Base-by-base conservation (phyloP, 2,888 invertebrate species). In the Pecten maximus region DNA sequence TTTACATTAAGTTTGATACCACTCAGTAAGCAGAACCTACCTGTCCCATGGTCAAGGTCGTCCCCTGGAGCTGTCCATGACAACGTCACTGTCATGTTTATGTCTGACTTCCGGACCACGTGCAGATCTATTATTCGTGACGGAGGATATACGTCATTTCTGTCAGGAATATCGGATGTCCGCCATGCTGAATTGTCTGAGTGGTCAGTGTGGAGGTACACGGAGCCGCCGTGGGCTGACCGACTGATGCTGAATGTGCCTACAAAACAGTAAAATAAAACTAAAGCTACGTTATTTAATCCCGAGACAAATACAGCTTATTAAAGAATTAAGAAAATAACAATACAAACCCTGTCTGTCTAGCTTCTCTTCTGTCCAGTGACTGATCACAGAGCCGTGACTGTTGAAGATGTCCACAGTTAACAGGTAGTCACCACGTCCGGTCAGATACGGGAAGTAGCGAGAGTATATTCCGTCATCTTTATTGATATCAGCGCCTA, bases 381-480 rank as follows among this genome's bases (percentile, higher is more conserved):
- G 74, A 35, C 23, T 74, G 12, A 74, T 23, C 6, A 74, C 74
- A 23, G 74, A 28, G 0, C 74, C 74, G 74, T 74, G 8, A 10
- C 74, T 74, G 15, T 74, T 15, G 3, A 74, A 35, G 16, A 74
- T 35, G 35, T 74, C 74, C 74, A 74, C 74, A 10, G 28, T 74
- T 6, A 74, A 35, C 89, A 95, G 96, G 93, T 97, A 97, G 86
- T 94, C 90, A 6, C 96, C 96, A 89, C 95, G 88, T 91, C 92
- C 91, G 91, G 94, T 94, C 40, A 96, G 94, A 50, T 90, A 40
- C 15, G 90, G 90, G 23, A 97, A 97, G 95, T 97, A 98, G 87
- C 97, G 97, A 0, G 98, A 97, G 95, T 98, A 98, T 19, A 98
- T 97, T 0, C 98, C 98, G 96, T 98, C 98, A 0, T 97, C 97